Percentiles rank a stretch among this genome's conserved stretches.
These are phyloP conservation scores for Coilia nasus DNA, from an alignment of 2,797 vertebrate genomes.

Conservation along the genomic window DNA sequence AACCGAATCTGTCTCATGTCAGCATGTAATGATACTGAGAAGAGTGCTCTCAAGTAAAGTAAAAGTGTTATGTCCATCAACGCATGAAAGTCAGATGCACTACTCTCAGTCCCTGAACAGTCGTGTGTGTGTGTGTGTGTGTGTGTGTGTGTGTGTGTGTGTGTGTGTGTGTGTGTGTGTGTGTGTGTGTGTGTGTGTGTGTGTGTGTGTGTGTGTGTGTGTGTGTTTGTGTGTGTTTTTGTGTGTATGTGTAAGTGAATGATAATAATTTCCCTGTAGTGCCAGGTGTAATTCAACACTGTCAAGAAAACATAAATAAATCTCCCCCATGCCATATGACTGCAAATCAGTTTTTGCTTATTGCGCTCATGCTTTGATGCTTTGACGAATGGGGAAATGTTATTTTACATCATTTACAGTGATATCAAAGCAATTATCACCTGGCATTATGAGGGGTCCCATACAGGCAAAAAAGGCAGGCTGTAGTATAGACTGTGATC, in stretches of 20 bases:
- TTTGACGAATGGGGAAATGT: not conserved
- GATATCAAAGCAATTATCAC: not conserved
- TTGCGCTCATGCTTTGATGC: not conserved
- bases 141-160: too few species aligned
- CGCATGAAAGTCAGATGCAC: not conserved
- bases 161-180: too few species aligned
- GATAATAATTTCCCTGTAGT: not conserved
- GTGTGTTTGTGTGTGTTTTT: too few species aligned
- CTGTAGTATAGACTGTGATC: not conserved
- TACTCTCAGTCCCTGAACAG: not conserved
- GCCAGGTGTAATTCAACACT: too few species aligned
- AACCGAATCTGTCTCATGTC: not conserved
- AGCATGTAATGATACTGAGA: not conserved
- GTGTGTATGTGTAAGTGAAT: not conserved
- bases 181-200: too few species aligned
- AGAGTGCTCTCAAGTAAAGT: not conserved
- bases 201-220: too few species aligned
- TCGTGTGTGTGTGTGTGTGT: not conserved
- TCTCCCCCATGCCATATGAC: not conserved
- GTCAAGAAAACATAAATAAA: not conserved
- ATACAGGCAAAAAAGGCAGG: not conserved
- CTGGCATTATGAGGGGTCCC: not conserved
- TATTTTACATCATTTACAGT: conserved; percentile 2
- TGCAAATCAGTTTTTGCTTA: not conserved
- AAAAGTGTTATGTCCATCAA: not conserved